Percentiles rank a stretch among this genome's conserved stretches.
phyloP scores from a whole-genome alignment of 2,888 invertebrate species.

The Yponomeuta sedellus region DNA sequence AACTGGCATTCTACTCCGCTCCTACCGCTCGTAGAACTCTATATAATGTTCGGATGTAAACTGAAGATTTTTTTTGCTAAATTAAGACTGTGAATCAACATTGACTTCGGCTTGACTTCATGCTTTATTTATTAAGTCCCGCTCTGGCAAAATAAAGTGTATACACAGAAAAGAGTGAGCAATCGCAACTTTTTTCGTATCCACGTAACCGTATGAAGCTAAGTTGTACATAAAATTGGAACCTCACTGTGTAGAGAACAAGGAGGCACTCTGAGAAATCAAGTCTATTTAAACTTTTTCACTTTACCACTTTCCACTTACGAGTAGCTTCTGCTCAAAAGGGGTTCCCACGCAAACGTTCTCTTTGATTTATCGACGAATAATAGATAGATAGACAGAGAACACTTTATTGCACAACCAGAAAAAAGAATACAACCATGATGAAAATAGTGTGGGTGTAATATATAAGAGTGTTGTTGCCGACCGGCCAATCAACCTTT shows the following conservation, averaged over 20 bases:
- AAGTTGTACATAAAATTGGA: not conserved
- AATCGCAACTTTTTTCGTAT: not conserved
- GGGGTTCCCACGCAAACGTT: conserved; percentile 36
- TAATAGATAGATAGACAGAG: too few relatives aligned
- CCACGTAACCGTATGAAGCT: not conserved
- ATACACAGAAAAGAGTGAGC: not conserved
- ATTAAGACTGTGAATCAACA: too few relatives aligned
- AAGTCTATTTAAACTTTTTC: conserved; percentile 26
- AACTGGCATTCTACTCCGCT: too few relatives aligned
- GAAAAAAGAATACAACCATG: too few relatives aligned
- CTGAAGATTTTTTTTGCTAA: too few relatives aligned
- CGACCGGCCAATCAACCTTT: too few relatives aligned
- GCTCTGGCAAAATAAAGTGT: not conserved
- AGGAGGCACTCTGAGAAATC: conserved; percentile 15
- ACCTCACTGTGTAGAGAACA: not conserved
- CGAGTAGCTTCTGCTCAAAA: conserved; percentile 22
- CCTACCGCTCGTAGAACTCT: too few relatives aligned
- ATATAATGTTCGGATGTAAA: too few relatives aligned
- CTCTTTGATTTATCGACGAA: not conserved
- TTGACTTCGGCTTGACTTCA: not conserved
- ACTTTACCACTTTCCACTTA: conserved; percentile 24
- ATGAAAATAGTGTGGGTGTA: too few relatives aligned
- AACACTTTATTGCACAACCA: too few relatives aligned
- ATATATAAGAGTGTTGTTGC: too few relatives aligned
- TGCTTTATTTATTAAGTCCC: not conserved